Base-by-base conservation (phyloP, 2,797 vertebrate species). In the Falco berigora region DNA sequence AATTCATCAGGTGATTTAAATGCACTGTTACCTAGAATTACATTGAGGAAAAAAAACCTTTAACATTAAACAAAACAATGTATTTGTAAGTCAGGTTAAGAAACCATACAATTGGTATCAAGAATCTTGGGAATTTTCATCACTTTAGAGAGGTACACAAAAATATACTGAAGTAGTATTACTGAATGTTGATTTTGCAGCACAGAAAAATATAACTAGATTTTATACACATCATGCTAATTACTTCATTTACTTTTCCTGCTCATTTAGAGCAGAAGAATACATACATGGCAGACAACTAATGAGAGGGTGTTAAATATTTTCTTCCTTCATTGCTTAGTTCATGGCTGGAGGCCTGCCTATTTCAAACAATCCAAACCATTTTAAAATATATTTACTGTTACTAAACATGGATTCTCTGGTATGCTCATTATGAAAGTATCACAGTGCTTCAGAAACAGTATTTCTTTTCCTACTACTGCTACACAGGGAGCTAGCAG, bases 1-100 rank as follows among this genome's bases (percentile, higher is more conserved):
- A 99, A 99, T 5, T 99, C 99, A 94, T 99, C 99, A 0, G 99
- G 99, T 2, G 99, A 99, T 97, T 99, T 99, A 96, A 99, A 99
- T 15, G 98, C 99, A 53, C 98, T 99, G 95, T 98, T 99, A 97
- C 98, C 99, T 99, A 93, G 72, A 69, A 81, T 52, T 8, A 88
- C 38, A 87, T 44, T 6, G 50, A 82, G 64, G 53, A 94, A 79
- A 28, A 75, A 78, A 92, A 61, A 5, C 4, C 19, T 32, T 82
- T 30, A 86, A 21, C 11, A 68, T 23, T 5, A 20, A 71, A 30
- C 34, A 66, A 76, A 62, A 21, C 44, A 69, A 36, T 6, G 10
- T 4, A 22, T 27, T 72, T 55, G 11, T 25, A 78, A 75, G 79
- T 88, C 67, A 79, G 36, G 17, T 56, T 79, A 91, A 79, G 36